Percentiles rank a stretch among this genome's conserved stretches.
Conservation (phyloP, 2,888 invertebrate species). For the Cinara cedri region DNA sequence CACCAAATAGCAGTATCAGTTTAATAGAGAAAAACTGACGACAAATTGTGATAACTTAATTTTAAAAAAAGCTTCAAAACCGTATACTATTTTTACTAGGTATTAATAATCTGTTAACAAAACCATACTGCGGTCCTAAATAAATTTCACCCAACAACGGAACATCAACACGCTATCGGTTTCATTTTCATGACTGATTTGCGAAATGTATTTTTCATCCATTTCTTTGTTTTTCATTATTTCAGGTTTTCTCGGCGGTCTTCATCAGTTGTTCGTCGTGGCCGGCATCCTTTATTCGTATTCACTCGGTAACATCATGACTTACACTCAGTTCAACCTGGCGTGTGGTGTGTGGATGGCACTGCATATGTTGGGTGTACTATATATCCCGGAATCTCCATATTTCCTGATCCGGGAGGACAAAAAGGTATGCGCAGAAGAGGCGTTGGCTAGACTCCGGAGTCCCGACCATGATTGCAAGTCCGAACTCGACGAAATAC, state of each 20-base stretch:
- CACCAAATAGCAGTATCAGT: no score
- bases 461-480: slow-evolving; percentile 73
- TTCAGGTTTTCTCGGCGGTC: slow-evolving; percentile 72
- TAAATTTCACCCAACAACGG: no score
- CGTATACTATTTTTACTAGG: no score
- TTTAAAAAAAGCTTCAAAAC: no score
- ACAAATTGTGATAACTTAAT: no score
- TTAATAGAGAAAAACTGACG: no score
- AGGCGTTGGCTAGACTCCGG: slow-evolving; percentile 72
- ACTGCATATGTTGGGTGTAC: slow-evolving; percentile 70
- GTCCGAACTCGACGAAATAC: slow-evolving; percentile 68
- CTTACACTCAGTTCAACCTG: slow-evolving; percentile 76
- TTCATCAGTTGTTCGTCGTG: slow-evolving; percentile 77
- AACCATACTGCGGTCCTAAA: no score
- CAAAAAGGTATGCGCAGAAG: slow-evolving; percentile 68
- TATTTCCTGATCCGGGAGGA: slow-evolving; percentile 71
- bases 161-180: no score
- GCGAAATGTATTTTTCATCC: no score
- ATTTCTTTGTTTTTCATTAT: no score
- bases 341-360: slow-evolving; percentile 72
- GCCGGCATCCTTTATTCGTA: slow-evolving; percentile 81
- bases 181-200: no score
- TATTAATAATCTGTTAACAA: no score
- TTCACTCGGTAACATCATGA: slow-evolving; percentile 73
- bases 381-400: slow-evolving; percentile 77